Conservation (phyloP, 2,888 invertebrate genomes). For the Hirtodrosophila duncani region DNA sequence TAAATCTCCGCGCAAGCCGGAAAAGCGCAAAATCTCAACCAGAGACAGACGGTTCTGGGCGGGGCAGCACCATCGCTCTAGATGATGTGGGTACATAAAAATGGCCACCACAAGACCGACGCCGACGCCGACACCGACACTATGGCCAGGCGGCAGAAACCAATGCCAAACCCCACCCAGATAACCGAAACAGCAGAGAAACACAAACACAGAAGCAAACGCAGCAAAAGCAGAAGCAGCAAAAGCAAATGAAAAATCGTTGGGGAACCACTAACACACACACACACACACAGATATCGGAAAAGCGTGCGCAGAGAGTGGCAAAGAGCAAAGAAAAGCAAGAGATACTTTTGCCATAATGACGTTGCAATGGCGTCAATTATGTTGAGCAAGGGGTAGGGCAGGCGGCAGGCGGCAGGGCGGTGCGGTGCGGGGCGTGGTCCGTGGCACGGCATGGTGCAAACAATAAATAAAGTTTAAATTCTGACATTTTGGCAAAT, state of each 20-base stretch:
- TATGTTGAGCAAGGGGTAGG: constrained; percentile 39
- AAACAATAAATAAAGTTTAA: constrained; percentile 65
- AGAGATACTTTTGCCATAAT: constrained; percentile 34
- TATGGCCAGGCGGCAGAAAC: constrained; percentile 3
- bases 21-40: constrained; percentile 65
- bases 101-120: constrained; percentile 33
- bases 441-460: constrained; percentile 62
- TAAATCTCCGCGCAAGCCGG: constrained; percentile 51
- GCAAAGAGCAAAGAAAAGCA: constrained; percentile 28
- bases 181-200: constrained; percentile 18
- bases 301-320: constrained; percentile 53
- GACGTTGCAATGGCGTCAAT: constrained; percentile 59
- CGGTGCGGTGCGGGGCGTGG: constrained; percentile 57
- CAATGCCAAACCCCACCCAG: constrained; percentile 47
- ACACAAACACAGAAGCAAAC: constrained; percentile 18
- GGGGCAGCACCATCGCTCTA: too few species aligned
- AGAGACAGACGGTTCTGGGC: constrained; percentile 23
- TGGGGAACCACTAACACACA: constrained; percentile 13
- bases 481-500: constrained; percentile 72
- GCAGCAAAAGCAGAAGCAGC: constrained; percentile 34
- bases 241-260: too few species aligned
- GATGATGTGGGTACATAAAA: constrained; percentile 43
- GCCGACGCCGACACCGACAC: constrained; percentile 3
- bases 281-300: constrained; percentile 32
- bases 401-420: constrained; percentile 9